A percentile compares a stretch with the other conserved stretches of the same genome.
phyloP scores from a whole-genome alignment of 2,797 vertebrate species.

The Champsocephalus esox region DNA sequence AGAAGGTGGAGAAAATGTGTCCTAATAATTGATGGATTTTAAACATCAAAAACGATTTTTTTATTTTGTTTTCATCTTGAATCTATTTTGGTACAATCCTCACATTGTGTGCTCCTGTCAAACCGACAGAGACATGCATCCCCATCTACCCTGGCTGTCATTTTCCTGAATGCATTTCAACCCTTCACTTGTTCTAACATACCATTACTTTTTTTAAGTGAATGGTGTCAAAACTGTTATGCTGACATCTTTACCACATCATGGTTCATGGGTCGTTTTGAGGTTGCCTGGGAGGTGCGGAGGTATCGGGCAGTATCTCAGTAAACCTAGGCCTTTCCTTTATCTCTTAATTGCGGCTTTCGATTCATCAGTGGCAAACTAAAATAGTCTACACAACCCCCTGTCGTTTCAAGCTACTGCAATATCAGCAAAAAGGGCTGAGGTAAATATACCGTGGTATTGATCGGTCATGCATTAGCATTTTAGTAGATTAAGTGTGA shows the following conservation, averaged over 20 bases:
- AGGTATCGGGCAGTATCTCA: conserved; percentile 43
- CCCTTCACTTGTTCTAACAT: conserved; percentile 53
- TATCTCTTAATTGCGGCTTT: conserved; percentile 61
- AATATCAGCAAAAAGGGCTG: conserved; percentile 69
- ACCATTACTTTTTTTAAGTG: conserved; percentile 45
- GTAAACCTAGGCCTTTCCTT: conserved; percentile 41
- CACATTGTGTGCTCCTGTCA: conserved; percentile 23
- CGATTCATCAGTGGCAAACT: conserved; percentile 2
- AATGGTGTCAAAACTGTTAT: conserved; percentile 59
- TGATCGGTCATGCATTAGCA: conserved; percentile 68
- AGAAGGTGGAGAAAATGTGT: background rate
- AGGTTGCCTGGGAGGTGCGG: conserved; percentile 41
- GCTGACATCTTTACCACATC: conserved; percentile 65
- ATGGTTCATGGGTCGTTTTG: conserved; percentile 55
- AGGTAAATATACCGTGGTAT: conserved; percentile 72
- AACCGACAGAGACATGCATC: conserved; percentile 34
- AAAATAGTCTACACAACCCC: conserved; percentile 8
- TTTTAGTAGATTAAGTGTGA: conserved; percentile 71
- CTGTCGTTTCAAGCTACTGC: conserved; percentile 55
- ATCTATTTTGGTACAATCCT: conserved; percentile 22
- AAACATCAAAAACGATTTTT: background rate
- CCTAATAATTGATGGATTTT: background rate
- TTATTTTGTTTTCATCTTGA: background rate
- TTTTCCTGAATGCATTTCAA: conserved; percentile 60
- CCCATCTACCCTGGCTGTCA: conserved; percentile 38